Evolutionary conservation across 2,113 vertebrate genomes (phyloP), one percentile per base, ranked within the genome.

Genomic region (Lynx canadensis): DNA sequence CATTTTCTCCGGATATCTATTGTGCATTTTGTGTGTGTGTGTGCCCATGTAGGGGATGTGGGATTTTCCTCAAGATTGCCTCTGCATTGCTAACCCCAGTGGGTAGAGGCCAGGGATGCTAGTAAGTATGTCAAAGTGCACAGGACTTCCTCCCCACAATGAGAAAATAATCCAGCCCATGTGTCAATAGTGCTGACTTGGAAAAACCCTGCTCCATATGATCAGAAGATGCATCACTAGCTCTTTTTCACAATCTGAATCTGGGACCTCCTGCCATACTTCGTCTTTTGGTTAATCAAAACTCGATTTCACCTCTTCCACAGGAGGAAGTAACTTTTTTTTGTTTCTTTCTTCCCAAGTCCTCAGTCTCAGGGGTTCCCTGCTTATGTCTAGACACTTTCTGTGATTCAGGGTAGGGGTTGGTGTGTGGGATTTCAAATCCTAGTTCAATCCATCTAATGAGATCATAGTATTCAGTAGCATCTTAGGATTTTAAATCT

Each of bases 1-100:
- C 19, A 52, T 88, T 71, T 82, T 81, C 21, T 71, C 41, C 12
- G 7, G 2, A 23, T 65, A 80, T 3, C 23, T 63, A 63, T 29
- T 76, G 14, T 63, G 6, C 4, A 23, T 52, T 38, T 38, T 84
- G 12, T 93, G 89, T 93, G 89, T 45, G 45, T 45, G 45, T 57
- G 60, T 55, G 8, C 3, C 10, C 19, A 60, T 1, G 5, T 41
- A 50, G 2, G 27, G 21, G 2, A 0, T 19, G 27, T 12, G 33
- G 3, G 16, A n/a, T 65, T 90, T 63, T 89, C 65, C 25, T 93
- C 16, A 48, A 57, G 4, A 74, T 80, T 97, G 11, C 14, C 29
- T 79, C 6, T 13, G 55, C 31, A 50, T 21, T 33, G 12, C 14
- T 88, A 73, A 63, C 33, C 14, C 27, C 16, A 31, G 2, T 38